A percentile compares a stretch with the other conserved stretches of the same genome.
phyloP scores from a whole-genome alignment of 2,113 vertebrate genomes.

The Argyrosomus japonicus region DNA sequence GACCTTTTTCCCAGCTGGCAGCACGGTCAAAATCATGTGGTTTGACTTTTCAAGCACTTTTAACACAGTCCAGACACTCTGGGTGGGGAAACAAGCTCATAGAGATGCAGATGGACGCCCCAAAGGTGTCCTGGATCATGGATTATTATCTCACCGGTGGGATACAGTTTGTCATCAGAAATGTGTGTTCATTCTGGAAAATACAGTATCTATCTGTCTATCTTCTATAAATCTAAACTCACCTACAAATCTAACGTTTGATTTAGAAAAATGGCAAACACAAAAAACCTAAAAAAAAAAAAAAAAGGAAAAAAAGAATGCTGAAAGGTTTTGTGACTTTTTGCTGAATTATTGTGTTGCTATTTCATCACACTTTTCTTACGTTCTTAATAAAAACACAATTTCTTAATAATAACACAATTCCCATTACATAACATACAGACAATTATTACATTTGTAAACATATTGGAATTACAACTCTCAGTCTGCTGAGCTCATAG shows the following conservation, averaged over 20 bases:
- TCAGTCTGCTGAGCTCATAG: background rate
- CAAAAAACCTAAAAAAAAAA: background rate
- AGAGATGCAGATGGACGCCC: conserved; percentile 54
- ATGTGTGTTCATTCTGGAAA: background rate
- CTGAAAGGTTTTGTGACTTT: background rate
- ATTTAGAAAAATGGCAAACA: background rate
- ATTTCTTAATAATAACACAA: background rate
- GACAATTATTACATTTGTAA: background rate
- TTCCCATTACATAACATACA: background rate
- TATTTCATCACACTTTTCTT: conserved; percentile 43
- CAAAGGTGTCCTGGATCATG: conserved; percentile 32
- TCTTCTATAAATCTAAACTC: background rate
- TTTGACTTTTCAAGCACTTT: conserved; percentile 58
- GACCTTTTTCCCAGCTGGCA: conserved; percentile 33
- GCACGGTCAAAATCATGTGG: background rate
- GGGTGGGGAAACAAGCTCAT: conserved; percentile 24
- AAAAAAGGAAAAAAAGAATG: background rate
- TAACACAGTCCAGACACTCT: conserved; percentile 36
- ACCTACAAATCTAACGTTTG: background rate
- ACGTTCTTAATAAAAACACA: background rate
- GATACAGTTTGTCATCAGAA: background rate
- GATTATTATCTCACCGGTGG: conserved; percentile 48
- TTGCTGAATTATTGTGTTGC: conserved; percentile 4
- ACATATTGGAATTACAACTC: background rate
- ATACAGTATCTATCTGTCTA: background rate